Conservation (phyloP, 1,140 invertebrate genomes). For the Penaeus indicus region DNA sequence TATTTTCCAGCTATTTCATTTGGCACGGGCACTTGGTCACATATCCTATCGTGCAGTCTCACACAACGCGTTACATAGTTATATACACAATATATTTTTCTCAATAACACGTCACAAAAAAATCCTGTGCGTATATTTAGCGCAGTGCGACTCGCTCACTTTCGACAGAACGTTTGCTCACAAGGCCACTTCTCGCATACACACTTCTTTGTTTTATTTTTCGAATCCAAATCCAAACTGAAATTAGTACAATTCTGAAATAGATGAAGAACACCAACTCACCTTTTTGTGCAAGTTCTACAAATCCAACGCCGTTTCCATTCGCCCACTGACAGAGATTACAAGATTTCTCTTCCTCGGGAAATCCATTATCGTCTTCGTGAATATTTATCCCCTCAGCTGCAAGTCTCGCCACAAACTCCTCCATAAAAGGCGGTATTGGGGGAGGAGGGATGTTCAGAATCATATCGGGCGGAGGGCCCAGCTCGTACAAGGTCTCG, state of each 20-base stretch:
- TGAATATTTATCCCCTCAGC: slow-evolving; percentile 59
- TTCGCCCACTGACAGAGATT: slow-evolving; percentile 72
- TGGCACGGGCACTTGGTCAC: too few species aligned
- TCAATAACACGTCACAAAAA: too few species aligned
- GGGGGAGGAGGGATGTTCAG: slow-evolving; percentile 85
- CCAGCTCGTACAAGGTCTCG: slow-evolving; percentile 72
- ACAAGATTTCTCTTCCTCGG: slow-evolving; percentile 64
- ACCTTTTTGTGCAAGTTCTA: slow-evolving; percentile 82
- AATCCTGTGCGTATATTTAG: too few species aligned
- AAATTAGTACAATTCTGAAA: neutral
- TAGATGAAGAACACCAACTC: slow-evolving; percentile 52
- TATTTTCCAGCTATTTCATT: too few species aligned
- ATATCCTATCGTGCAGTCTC: too few species aligned
- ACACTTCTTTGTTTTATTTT: neutral
- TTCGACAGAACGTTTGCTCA: too few species aligned
- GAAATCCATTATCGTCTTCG: slow-evolving; percentile 1
- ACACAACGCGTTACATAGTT: too few species aligned
- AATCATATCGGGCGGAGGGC: slow-evolving; percentile 85
- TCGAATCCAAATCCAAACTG: neutral
- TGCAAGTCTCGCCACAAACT: slow-evolving; percentile 61
- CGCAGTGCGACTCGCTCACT: too few species aligned
- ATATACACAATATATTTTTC: too few species aligned
- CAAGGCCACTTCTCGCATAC: neutral
- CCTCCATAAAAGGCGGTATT: slow-evolving; percentile 79
- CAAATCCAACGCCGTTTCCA: slow-evolving; percentile 77